Conservation (phyloP, 2,113 vertebrate species). For the Diphyllodes magnificus region DNA sequence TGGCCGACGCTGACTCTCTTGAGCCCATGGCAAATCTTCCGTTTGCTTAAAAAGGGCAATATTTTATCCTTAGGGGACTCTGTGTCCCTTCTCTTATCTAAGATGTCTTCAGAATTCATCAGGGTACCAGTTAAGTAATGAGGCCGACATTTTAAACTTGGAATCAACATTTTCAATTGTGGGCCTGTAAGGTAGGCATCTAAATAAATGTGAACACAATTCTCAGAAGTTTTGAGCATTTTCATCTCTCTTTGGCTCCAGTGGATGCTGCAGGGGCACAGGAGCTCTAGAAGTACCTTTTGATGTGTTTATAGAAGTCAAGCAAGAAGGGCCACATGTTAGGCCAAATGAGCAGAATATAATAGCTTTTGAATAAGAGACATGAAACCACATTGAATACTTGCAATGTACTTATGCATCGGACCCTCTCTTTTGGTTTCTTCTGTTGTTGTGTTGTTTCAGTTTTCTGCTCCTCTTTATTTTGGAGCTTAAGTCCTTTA, state of each 20-base stretch:
- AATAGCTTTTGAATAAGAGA: constrained; percentile 20
- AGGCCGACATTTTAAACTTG: constrained; percentile 16
- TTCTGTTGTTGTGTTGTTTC: constrained; percentile 56
- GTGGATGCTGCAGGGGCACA: neutral
- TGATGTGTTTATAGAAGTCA: constrained; percentile 35
- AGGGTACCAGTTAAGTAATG: neutral
- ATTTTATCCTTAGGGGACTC: constrained; percentile 21
- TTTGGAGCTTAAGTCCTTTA: constrained; percentile 59
- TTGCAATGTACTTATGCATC: constrained; percentile 53
- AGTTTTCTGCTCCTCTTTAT: constrained; percentile 55
- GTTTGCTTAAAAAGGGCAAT: constrained; percentile 5
- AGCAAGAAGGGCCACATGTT: constrained; percentile 36
- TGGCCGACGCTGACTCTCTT: neutral
- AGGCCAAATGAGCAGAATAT: constrained; percentile 21
- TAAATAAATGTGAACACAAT: neutral
- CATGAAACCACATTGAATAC: constrained; percentile 51
- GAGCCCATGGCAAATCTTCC: constrained; percentile 10
- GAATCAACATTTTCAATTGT: constrained; percentile 11
- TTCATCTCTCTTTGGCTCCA: constrained; percentile 55
- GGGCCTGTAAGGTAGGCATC: constrained; percentile 19
- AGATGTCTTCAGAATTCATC: neutral
- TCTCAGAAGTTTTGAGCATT: neutral
- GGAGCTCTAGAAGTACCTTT: constrained; percentile 15
- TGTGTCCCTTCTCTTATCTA: constrained; percentile 22
- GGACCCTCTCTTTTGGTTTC: constrained; percentile 52